phyloP scores from a whole-genome alignment of 2,888 invertebrate genomes.

The Luperina testacea region DNA sequence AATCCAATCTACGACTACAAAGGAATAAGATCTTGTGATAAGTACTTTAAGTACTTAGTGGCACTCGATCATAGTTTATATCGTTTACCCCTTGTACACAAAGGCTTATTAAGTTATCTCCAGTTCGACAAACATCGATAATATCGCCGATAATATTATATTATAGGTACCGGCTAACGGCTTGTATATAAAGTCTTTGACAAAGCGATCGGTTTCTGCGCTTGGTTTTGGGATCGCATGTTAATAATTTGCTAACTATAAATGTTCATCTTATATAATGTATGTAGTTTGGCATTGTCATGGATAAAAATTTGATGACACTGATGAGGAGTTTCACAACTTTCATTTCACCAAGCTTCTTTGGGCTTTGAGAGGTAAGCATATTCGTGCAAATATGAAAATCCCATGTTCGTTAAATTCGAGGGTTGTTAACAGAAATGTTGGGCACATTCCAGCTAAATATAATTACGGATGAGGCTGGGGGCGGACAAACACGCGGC shows the following conservation, averaged over 20 bases:
- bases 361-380: background rate
- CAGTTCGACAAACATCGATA: constrained; percentile 19
- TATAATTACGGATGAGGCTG: constrained; percentile 39
- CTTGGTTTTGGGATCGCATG: background rate
- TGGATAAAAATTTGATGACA: too few species aligned
- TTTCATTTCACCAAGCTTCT: background rate
- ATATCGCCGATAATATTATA: background rate
- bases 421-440: constrained; percentile 23
- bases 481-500: constrained; percentile 41
- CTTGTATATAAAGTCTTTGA: too few species aligned
- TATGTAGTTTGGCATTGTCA: background rate
- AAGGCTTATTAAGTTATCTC: constrained; percentile 16
- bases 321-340: background rate
- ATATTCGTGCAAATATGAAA: constrained; percentile 28
- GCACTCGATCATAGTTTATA: constrained; percentile 13
- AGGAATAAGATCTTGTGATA: constrained; percentile 17
- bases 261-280: background rate
- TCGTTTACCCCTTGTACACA: constrained; percentile 22
- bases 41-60: constrained; percentile 15
- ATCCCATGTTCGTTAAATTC: constrained; percentile 18
- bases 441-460: constrained; percentile 49
- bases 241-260: background rate
- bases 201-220: background rate
- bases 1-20: constrained; percentile 33
- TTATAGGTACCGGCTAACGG: too few species aligned